Conservation (phyloP, 2,797 vertebrate genomes). For the Oceanodroma leucorhoa region DNA sequence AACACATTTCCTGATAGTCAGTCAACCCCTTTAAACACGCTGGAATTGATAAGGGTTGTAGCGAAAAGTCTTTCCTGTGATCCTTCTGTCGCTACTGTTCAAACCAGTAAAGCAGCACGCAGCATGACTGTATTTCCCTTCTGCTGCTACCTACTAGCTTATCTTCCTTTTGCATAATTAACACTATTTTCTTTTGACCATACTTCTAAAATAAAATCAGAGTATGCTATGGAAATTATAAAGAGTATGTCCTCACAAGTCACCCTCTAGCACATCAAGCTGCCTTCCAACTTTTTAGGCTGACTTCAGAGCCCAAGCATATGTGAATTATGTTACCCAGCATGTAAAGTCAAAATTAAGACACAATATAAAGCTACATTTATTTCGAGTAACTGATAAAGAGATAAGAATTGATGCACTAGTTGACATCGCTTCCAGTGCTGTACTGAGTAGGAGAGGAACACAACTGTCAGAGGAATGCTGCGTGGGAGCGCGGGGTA, state of each 20-base stretch:
- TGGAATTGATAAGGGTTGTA: neutral
- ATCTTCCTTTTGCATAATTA: neutral
- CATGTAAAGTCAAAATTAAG: neutral
- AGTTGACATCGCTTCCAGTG: neutral
- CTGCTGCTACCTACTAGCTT: neutral
- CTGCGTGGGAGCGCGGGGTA: neutral
- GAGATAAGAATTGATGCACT: neutral
- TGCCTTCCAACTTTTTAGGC: neutral
- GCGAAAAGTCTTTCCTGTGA: neutral
- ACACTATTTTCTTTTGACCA: neutral
- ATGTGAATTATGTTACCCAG: neutral
- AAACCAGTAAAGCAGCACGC: neutral
- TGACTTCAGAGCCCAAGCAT: neutral
- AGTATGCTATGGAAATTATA: neutral
- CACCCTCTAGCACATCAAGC: neutral
- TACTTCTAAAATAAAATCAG: neutral
- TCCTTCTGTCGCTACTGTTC: neutral
- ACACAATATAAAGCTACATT: neutral
- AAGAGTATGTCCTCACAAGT: neutral
- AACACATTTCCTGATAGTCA: neutral
- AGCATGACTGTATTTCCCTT: neutral
- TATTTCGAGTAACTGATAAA: neutral
- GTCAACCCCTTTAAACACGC: neutral
- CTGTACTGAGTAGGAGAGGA: neutral
- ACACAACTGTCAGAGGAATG: neutral